Evolutionary conservation across 2,888 invertebrate genomes (phyloP).

Genomic region (Caenorhabditis virilis): DNA sequence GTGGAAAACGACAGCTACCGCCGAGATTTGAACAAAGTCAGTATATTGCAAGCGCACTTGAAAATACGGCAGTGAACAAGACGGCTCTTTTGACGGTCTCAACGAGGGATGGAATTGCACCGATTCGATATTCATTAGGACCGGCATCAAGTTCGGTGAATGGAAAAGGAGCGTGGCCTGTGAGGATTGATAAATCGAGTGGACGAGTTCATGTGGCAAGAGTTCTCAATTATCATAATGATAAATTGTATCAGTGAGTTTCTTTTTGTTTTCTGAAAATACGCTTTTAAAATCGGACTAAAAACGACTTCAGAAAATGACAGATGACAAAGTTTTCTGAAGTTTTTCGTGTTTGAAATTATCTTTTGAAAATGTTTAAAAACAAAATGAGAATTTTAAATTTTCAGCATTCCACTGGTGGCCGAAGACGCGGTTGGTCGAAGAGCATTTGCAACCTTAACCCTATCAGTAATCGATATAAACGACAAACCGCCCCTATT

Average conservation of each 20-base stretch:
- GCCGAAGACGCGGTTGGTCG: conserved; percentile 50
- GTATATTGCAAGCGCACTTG: conserved; percentile 73
- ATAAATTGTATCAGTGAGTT: conserved; percentile 39
- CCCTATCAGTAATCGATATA: conserved; percentile 75
- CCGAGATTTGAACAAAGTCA: conserved; percentile 56
- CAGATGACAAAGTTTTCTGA: too few species aligned
- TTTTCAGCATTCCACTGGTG: conserved; percentile 49
- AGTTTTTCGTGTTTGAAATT: too few species aligned
- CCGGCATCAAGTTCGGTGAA: conserved; percentile 79
- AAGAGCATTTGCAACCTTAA: conserved; percentile 57
- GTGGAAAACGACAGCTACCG: conserved; percentile 38
- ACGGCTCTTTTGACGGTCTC: conserved; percentile 43
- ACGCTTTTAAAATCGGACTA: background rate
- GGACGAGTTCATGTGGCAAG: conserved; percentile 53
- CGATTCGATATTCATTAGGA: conserved; percentile 54
- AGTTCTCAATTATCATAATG: conserved; percentile 38
- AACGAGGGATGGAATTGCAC: conserved; percentile 50
- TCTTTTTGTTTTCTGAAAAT: background rate
- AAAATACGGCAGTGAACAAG: conserved; percentile 72
- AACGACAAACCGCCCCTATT: conserved; percentile 97
- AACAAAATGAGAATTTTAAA: background rate
- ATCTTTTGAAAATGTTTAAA: background rate
- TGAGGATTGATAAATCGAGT: conserved; percentile 47
- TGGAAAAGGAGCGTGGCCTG: conserved; percentile 67
- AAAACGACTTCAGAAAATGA: too few species aligned